Base-by-base conservation (phyloP, 2,113 vertebrate species). In the Xiphophorus couchianus region DNA sequence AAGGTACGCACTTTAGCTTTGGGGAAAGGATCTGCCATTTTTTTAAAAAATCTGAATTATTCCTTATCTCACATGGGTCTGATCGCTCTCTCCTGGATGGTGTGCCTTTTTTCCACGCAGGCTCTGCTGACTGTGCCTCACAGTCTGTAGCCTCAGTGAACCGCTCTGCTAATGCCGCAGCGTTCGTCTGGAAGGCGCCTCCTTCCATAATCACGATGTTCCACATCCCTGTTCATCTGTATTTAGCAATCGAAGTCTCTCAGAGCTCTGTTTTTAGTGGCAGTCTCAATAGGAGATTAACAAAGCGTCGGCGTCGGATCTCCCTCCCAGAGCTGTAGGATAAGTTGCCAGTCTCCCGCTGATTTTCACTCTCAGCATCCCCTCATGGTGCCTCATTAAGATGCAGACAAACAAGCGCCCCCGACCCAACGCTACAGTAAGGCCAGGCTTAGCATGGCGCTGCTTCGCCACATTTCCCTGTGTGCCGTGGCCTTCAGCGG, bases 341-440 rank as follows among this genome's bases (percentile, higher is more conserved):
- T 78, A 89, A 74, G 84, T 83, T 82, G 74, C 71, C 35, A 22
- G 70, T 27, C 77, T 82, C 89, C 91, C 14, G 85, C 89, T 90
- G 90, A 25, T 74, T 85, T 78, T 68, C 81, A 65, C 87, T 89
- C 89, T 89, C 88, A 81, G 84, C 80, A 62, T 87, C 91, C 74
- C 87, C 83, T 90, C 85, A 89, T 74, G 87, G 86, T 76, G 89
- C 89, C 90, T 93, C 89, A 90, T 93, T 92, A 93, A 85, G 84
- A 84, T 73, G 14, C 82, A n/a, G 81, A 64, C 79, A 89, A 92
- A 91, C 88, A 84, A 87, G 84, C 73, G 31, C 81, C 83, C 83
- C 77, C 78, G 78, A 91, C 88, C 84, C 69, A 2, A n/a, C 31
- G 27, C 77, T 73, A 44, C 84, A 69, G 82, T 69, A 31, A 80